Conservation (phyloP, 2,888 invertebrate species). For the Apeira syringaria region DNA sequence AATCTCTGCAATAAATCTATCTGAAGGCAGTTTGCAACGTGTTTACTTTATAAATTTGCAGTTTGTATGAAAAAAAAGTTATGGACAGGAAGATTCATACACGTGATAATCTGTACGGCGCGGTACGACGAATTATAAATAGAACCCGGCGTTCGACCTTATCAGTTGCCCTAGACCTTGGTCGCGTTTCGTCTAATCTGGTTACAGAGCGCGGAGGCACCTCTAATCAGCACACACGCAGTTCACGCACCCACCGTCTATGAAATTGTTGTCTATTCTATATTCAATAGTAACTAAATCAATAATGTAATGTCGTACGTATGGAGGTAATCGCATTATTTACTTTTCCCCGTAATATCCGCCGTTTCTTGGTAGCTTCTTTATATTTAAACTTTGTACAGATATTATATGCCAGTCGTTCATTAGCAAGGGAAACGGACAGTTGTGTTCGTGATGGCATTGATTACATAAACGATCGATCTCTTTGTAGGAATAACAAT, state of each 20-base stretch:
- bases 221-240: slow-evolving; percentile 4
- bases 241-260: neutral
- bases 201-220: slow-evolving; percentile 21
- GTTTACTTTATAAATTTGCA: too few species aligned
- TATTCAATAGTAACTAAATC: neutral
- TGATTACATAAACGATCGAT: slow-evolving; percentile 9
- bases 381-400: neutral
- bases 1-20: too few species aligned
- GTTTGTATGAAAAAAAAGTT: too few species aligned
- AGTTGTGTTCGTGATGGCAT: slow-evolving; percentile 4
- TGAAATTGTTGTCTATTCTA: slow-evolving; percentile 2
- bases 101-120: too few species aligned
- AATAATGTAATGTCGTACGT: slow-evolving; percentile 1
- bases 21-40: too few species aligned
- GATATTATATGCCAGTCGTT: slow-evolving; percentile 10
- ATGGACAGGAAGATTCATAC: slow-evolving; percentile 15
- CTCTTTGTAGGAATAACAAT: slow-evolving; percentile 9
- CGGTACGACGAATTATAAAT: slow-evolving; percentile 15
- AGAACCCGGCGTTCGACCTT: slow-evolving; percentile 40
- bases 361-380: too few species aligned
- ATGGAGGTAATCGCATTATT: neutral
- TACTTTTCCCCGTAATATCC: neutral
- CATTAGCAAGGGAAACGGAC: slow-evolving; percentile 11
- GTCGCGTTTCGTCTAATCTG: slow-evolving; percentile 41
- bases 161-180: slow-evolving; percentile 60